These are phyloP conservation scores for Drosophila eohydei DNA, from an alignment of 2,888 invertebrate genomes.

Conservation along the genomic window DNA sequence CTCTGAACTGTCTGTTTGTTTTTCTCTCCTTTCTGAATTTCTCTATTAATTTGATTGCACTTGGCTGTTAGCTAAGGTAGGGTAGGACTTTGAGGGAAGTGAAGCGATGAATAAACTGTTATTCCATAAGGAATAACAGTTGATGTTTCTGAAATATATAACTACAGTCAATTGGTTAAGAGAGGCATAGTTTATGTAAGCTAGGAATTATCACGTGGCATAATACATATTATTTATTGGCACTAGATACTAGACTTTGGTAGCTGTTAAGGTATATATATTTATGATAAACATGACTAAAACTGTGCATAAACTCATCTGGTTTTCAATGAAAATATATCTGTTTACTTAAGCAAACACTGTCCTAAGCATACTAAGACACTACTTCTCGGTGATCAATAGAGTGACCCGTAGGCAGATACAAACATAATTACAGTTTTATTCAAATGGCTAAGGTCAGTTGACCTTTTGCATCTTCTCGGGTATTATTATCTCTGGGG, in stretches of 20 bases:
- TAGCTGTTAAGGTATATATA: not conserved
- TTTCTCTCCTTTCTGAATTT: slow-evolving; percentile 43
- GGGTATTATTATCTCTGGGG: slow-evolving; percentile 29
- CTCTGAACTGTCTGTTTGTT: slow-evolving; percentile 54
- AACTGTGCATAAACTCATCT: not conserved
- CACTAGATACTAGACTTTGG: no score
- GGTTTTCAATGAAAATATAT: not conserved
- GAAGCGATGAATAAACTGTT: not conserved
- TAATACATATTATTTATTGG: not conserved
- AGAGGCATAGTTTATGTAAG: not conserved
- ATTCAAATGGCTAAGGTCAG: slow-evolving; percentile 68
- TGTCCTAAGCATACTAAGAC: slow-evolving; percentile 9
- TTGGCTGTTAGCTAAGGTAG: slow-evolving; percentile 9
- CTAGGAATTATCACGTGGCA: not conserved
- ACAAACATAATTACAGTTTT: slow-evolving; percentile 69
- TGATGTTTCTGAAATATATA: not conserved
- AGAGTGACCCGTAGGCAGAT: slow-evolving; percentile 20
- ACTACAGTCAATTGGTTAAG: not conserved
- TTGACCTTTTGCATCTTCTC: slow-evolving; percentile 63
- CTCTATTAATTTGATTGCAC: slow-evolving; percentile 71
- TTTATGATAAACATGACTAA: not conserved
- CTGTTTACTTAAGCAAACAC: not conserved
- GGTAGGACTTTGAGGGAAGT: not conserved
- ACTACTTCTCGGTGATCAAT: slow-evolving; percentile 15
- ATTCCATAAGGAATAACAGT: not conserved